Evolutionary conservation across 2,888 invertebrate species (phyloP), one percentile per base, ranked within the genome.

Genomic region (Agrochola lota): DNA sequence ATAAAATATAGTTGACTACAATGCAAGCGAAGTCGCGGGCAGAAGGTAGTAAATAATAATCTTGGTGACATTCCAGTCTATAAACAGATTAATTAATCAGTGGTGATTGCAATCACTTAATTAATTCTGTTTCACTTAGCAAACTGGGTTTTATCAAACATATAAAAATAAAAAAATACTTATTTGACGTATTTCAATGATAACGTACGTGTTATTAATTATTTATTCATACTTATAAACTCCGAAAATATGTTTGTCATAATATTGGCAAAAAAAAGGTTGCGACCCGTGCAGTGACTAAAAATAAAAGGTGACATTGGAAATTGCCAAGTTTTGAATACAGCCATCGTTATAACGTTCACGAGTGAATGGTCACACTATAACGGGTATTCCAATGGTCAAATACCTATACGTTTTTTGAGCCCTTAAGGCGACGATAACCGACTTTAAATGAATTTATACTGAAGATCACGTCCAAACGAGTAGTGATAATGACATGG

Each of bases 11-110:
- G 12, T 57, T n/a, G 12, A n/a, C 57, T 5, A 11, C 5, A 12
- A 12, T n/a, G n/a, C 4, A 12, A 2, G 57, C 0, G 5, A 23
- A 57, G n/a, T 57, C 12, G 1, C 0, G n/a, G n/a, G 5, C n/a
- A 57, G 12, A 5, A n/a, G 11, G 1, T 57, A 57, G n/a, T 30
- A 23, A 17, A n/a, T 15, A 5, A n/a, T 12, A 12, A n/a, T 46
- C 0, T 63, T 30, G 46, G 11, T 9, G 23, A 46, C 15, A 9
- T 46, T 46, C 1, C 9, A 43, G 0, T 26, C 15, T 46, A 40
- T 26, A 71, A 46, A 62, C 11, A 30, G 20, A 49, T 23, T 49
- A 52, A 68, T 52, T 23, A 15, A 35, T 35, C n/a, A 20, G 15
- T n/a, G 1, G 35, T 66, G 20, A 71, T 66, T 66, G 35, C 46